Percentiles rank a stretch among this genome's conserved stretches.
phyloP scores from a whole-genome alignment of 92 coral and sea anemone genomes.

The Nematostella vectensis region DNA sequence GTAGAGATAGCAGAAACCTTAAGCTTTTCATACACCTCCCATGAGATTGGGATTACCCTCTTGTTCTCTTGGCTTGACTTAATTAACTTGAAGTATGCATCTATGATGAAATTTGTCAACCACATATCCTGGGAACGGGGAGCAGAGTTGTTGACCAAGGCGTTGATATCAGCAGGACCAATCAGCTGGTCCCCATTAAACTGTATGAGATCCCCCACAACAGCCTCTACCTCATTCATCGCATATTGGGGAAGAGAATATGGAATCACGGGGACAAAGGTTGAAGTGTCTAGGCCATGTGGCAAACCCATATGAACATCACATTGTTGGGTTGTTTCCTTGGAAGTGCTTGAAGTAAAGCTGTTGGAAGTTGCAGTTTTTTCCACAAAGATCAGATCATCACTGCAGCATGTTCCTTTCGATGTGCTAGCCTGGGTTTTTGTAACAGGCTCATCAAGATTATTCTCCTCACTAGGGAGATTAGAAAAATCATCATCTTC shows the following conservation, averaged over 20 bases:
- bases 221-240: neutral
- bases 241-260: neutral
- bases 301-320: neutral
- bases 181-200: constrained; percentile 1
- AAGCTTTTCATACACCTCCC: constrained; percentile 1
- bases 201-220: neutral
- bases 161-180: neutral
- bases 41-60: neutral
- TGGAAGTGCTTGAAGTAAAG: neutral
- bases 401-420: neutral
- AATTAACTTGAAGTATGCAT: neutral
- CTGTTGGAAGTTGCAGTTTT: neutral
- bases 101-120: constrained; percentile 1
- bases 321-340: neutral
- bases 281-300: neutral
- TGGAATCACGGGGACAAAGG: neutral
- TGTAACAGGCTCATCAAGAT: constrained; percentile 3
- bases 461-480: neutral
- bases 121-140: constrained; percentile 1
- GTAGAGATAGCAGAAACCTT: too few species aligned
- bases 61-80: neutral
- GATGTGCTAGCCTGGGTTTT: constrained; percentile 1
- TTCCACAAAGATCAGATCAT: neutral
- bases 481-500: constrained; percentile 2
- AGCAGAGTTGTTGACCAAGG: constrained; percentile 2